Evolutionary conservation across 64 coral and sea anemone species (phyloP).

Genomic region (Trachythela sp.): DNA sequence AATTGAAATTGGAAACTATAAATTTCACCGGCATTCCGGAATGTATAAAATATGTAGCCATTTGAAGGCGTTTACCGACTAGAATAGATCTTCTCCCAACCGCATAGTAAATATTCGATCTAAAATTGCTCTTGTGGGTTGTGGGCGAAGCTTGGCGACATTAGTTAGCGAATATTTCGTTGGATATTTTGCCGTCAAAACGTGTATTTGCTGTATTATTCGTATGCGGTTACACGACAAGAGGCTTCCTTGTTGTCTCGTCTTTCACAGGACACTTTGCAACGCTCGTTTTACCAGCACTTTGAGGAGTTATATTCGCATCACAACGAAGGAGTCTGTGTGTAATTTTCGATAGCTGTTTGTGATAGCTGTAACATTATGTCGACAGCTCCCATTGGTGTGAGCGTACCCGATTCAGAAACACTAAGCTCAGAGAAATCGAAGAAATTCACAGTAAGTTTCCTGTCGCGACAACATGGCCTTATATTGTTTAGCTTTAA

Average conservation of each 20-base stretch:
- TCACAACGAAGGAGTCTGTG: not conserved
- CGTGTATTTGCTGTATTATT: not conserved
- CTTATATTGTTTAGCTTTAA: not conserved
- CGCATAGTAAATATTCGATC: constrained; percentile 24
- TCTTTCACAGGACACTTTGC: not conserved
- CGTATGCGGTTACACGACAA: not conserved
- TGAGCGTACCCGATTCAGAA: constrained; percentile 80
- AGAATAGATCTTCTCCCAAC: constrained; percentile 30
- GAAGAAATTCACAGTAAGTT: constrained; percentile 59
- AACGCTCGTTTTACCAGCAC: not conserved
- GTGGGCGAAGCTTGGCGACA: constrained; percentile 20
- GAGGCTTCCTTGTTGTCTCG: not conserved
- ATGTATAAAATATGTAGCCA: not conserved
- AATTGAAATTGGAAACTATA: no score
- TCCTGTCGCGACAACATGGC: not conserved
- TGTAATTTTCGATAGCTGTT: constrained; percentile 12
- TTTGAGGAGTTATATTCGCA: not conserved
- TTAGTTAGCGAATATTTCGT: not conserved
- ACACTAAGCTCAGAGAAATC: constrained; percentile 68
- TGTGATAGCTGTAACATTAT: constrained; percentile 28
- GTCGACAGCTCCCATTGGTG: constrained; percentile 48
- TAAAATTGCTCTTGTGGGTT: constrained; percentile 45
- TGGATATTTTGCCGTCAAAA: not conserved
- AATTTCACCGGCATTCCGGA: no score
- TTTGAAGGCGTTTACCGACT: not conserved